These are phyloP conservation scores for Parnassius smintheus DNA, from an alignment of 2,888 invertebrate species.

Conservation along the genomic window DNA sequence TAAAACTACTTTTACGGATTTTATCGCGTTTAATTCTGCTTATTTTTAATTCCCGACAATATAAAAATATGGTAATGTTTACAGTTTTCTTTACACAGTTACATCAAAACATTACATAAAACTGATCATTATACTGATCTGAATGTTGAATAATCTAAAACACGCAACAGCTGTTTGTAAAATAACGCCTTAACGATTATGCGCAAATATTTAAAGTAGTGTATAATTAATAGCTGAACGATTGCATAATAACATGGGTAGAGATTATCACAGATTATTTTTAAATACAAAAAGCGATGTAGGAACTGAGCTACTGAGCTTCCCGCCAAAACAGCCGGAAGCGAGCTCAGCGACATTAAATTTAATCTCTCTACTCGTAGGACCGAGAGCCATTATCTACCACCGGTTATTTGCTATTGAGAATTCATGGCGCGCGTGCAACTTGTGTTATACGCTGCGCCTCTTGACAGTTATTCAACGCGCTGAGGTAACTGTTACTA, in stretches of 20 bases:
- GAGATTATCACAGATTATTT: constrained; percentile 3
- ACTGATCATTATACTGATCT: too few species aligned
- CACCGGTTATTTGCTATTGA: constrained; percentile 35
- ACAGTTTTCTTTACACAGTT: too few species aligned
- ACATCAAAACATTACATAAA: too few species aligned
- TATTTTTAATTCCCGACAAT: not conserved
- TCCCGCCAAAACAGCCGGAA: constrained; percentile 18
- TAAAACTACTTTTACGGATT: too few species aligned
- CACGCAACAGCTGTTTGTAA: not conserved
- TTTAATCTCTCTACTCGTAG: constrained; percentile 51
- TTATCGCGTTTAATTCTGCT: too few species aligned
- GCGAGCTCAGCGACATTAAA: constrained; percentile 31
- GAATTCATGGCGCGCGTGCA: constrained; percentile 25
- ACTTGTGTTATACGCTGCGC: constrained; percentile 4
- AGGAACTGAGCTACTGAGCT: constrained; percentile 11
- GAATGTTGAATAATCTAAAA: too few species aligned
- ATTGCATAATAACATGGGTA: constrained; percentile 6
- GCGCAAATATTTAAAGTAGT: not conserved
- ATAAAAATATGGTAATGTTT: too few species aligned
- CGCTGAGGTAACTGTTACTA: constrained; percentile 17
- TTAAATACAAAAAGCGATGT: constrained; percentile 4
- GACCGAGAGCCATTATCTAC: constrained; percentile 49
- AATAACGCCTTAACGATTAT: not conserved
- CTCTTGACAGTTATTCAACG: constrained; percentile 18
- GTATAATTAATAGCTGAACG: constrained; percentile 1